Evolutionary conservation across 2,888 invertebrate genomes (phyloP).

Genomic region (Diogma glabrata): DNA sequence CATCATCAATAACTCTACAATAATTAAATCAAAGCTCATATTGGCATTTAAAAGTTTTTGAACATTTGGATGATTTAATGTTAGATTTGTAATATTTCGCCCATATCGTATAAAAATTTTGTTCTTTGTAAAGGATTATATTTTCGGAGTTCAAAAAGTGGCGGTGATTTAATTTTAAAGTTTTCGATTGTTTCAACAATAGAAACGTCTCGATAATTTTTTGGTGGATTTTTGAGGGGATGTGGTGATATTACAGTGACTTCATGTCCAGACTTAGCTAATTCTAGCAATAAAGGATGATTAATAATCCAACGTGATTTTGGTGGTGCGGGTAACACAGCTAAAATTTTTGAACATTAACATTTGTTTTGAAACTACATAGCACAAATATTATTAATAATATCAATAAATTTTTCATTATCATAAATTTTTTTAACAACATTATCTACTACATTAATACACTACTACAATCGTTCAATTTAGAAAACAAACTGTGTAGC

Average conservation of each 20-base stretch:
- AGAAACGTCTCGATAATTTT: slow-evolving; percentile 22
- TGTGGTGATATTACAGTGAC: slow-evolving; percentile 30
- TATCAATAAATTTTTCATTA: too few species aligned
- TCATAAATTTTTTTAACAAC: too few species aligned
- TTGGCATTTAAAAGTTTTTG: slow-evolving; percentile 26
- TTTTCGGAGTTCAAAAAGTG: too few species aligned
- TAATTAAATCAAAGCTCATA: slow-evolving; percentile 32
- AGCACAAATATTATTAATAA: too few species aligned
- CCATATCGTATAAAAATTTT: slow-evolving; percentile 16
- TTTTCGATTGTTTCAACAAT: too few species aligned
- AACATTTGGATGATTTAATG: slow-evolving; percentile 23
- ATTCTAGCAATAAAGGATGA: slow-evolving; percentile 27
- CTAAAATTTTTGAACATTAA: neutral
- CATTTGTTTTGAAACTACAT: too few species aligned
- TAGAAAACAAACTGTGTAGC: too few species aligned
- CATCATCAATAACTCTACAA: slow-evolving; percentile 32
- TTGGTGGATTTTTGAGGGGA: slow-evolving; percentile 24
- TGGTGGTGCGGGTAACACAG: slow-evolving; percentile 11
- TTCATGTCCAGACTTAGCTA: slow-evolving; percentile 31
- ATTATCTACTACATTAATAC: too few species aligned
- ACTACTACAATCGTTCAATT: too few species aligned
- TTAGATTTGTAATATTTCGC: slow-evolving; percentile 22
- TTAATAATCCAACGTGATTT: slow-evolving; percentile 27
- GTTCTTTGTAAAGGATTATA: too few species aligned
- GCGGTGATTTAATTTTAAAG: too few species aligned